Base-by-base conservation (phyloP, 1,140 invertebrate genomes). In the Charaxes varanes region DNA sequence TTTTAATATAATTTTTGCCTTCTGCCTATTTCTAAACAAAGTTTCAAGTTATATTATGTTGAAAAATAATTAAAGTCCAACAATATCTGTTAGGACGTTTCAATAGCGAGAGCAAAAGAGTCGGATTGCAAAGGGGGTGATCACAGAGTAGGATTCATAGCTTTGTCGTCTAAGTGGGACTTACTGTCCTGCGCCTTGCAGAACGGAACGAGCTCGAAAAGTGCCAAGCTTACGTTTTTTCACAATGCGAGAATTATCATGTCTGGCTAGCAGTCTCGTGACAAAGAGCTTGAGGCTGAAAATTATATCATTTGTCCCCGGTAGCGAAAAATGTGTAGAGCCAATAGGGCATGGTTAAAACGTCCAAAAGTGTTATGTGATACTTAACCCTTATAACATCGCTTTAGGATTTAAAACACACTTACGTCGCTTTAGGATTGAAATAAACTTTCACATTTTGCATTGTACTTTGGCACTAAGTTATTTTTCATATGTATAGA, bases 161-260 rank as follows among this genome's bases (percentile, higher is more conserved):
- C 68, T 67, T 72, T 72, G 65, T 68, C 49, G 54, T 56, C 59
- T 57, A 73, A 73, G 69, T 70, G 66, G 59, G 58, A 62, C 64
- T 73, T 70, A 69, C 57, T 65, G 60, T 63, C 61, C 62, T 45
- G 23, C 36, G 42, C 21, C 41, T 51, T 48, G 40, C 33, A 34
- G 40, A 34, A 40, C 38, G 47, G 40, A 42, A 24, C 40, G 30
- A 34, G 38, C 38, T 41, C 30, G 15, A 41, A 42, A 42, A 42
- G 31, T 23, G 30, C 23, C 40, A 27, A 27, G 40, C 40, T 27
- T 27, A 42, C 40, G 15, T 42, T 42, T 46, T 45, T 40, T 40
- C 35, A 34, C 35, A 45, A 45, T 45, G 42, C 27, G 22, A 32
- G 43, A 40, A 46, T 46, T 37, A 38, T 32, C 22, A 11, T 40